Evolutionary conservation across 2,113 vertebrate species (phyloP).

Genomic region (Columba janthina): DNA sequence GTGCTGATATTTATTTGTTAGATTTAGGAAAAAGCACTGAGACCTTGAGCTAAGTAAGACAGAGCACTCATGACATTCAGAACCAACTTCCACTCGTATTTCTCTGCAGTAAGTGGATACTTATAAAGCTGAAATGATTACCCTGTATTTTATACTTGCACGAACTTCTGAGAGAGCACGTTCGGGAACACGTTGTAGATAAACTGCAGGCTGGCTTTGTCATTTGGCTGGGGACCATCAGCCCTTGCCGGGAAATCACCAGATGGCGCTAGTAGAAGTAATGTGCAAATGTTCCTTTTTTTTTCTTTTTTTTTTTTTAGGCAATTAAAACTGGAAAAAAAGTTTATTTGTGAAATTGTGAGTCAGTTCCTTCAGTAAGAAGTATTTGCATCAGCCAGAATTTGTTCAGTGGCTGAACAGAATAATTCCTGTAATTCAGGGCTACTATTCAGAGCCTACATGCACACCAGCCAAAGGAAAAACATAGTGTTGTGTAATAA

Average conservation of each 20-base stretch:
- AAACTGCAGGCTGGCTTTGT: background rate
- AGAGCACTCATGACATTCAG: background rate
- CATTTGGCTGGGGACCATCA: background rate
- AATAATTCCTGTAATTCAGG: slow-evolving; percentile 30
- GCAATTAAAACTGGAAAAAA: slow-evolving; percentile 19
- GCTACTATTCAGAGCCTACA: background rate
- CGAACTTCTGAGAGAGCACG: background rate
- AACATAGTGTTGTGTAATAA: background rate
- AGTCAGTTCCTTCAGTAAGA: slow-evolving; percentile 40
- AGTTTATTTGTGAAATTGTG: slow-evolving; percentile 39
- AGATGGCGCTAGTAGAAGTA: slow-evolving; percentile 48
- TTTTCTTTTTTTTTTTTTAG: background rate
- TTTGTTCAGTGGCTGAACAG: slow-evolving; percentile 16
- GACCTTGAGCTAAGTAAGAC: background rate
- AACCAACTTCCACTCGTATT: background rate
- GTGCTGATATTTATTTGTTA: background rate
- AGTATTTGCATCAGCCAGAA: slow-evolving; percentile 39
- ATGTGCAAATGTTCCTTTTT: background rate
- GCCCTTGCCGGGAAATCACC: slow-evolving; percentile 16
- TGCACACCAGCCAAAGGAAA: background rate
- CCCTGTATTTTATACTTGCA: background rate
- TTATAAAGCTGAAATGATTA: background rate
- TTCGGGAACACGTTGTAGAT: background rate
- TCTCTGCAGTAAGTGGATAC: background rate
- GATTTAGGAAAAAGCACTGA: background rate